Percentiles rank a stretch among this genome's conserved stretches.
These are phyloP conservation scores for Tipula lateralis DNA, from an alignment of 2,888 invertebrate species.

Conservation along the genomic window DNA sequence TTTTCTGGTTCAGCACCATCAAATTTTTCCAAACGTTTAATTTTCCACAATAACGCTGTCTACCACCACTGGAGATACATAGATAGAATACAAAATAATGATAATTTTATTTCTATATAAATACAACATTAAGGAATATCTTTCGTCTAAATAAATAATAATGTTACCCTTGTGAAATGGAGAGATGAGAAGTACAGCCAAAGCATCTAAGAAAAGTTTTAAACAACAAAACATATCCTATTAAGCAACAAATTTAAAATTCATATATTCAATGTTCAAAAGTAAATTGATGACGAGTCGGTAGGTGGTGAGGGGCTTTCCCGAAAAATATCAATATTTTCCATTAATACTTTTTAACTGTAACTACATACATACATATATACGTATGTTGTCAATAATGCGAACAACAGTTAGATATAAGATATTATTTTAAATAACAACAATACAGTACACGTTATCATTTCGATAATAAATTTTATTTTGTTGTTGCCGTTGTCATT, in stretches of 20 bases:
- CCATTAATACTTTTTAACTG: neutral
- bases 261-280: neutral
- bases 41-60: no score
- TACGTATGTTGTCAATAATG: neutral
- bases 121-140: neutral
- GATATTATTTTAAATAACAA: neutral
- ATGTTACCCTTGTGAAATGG: neutral
- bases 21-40: no score
- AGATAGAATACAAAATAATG: neutral
- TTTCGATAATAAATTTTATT: neutral
- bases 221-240: constrained; percentile 19
- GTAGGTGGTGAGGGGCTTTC: neutral
- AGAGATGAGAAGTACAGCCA: neutral
- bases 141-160: neutral
- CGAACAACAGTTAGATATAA: neutral
- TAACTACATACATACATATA: neutral
- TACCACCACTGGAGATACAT: neutral
- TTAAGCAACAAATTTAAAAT: neutral
- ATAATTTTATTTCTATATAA: neutral
- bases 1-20: no score
- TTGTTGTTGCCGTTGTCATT: neutral
- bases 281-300: neutral
- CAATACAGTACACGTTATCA: neutral
- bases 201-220: neutral
- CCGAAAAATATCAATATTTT: neutral